Base-by-base conservation (phyloP, 2,888 invertebrate species). In the Encarsia formosa region DNA sequence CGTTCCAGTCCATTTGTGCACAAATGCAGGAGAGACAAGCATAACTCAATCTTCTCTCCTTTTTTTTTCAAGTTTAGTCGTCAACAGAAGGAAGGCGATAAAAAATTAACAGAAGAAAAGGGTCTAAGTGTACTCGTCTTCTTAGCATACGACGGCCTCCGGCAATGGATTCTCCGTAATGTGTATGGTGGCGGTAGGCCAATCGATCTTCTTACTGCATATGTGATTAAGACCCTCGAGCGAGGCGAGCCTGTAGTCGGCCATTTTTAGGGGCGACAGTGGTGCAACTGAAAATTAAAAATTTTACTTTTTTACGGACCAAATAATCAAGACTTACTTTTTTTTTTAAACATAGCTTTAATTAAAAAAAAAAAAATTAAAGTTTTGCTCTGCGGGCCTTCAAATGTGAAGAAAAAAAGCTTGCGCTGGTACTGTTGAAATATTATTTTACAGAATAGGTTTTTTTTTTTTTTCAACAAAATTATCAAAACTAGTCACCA, bases 101-200 rank as follows among this genome's bases (percentile, higher is more conserved):
- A n/a, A n/a, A 37, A 48, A 43, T 40, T 26, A 20, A n/a, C 5
- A 32, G 4, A 41, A 6, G 5, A 16, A 26, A 23, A n/a, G n/a
- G n/a, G n/a, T n/a, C n/a, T n/a, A n/a, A n/a, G n/a, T n/a, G n/a
- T n/a, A 15, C 13, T 16, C 29, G 6, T 18, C 16, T 18, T 31
- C 20, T 81, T 85, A 87, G 77, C 86, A 87, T 67, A 82, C 85
- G 62, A 86, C 83, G 40, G 85, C 86, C 64, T 83, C 83, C 56
- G 86, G 85, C 74, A 87, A 86, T 48, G 87, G 87, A 73, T 87
- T 87, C 77, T 87, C 87, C 52, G 86, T 87, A 76, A 87, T 87
- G 76, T 84, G 84, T 71, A 87, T 87, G 66, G 84, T 81, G 58
- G 84, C 82, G 64, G 83, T 79, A 65, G 75, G 76, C 68, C 75